Conservation (phyloP, 2,888 invertebrate genomes). For the Tyria jacobaeae region DNA sequence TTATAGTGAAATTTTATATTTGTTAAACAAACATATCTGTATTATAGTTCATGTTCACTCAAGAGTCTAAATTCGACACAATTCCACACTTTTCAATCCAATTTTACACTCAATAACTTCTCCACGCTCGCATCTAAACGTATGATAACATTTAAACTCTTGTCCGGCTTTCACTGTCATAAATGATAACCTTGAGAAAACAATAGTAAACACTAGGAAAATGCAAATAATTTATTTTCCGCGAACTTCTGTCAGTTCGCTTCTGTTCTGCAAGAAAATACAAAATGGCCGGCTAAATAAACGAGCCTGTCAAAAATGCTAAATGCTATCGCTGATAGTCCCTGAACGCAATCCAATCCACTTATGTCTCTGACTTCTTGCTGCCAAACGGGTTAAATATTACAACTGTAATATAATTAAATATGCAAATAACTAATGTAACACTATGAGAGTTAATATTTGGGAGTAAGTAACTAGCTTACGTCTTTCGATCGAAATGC, state of each 20-base stretch:
- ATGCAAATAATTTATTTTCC: slow-evolving; percentile 67
- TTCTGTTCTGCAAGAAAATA: slow-evolving; percentile 66
- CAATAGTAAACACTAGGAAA: slow-evolving; percentile 45
- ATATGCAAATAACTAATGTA: slow-evolving; percentile 61
- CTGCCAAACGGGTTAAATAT: slow-evolving; percentile 33
- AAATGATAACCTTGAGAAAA: slow-evolving; percentile 42
- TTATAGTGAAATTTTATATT: slow-evolving; percentile 19
- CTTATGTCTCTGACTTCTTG: slow-evolving; percentile 31
- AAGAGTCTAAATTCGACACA: slow-evolving; percentile 32
- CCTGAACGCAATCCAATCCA: slow-evolving; percentile 21
- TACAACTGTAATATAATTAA: slow-evolving; percentile 57
- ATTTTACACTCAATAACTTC: slow-evolving; percentile 21
- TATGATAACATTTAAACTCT: slow-evolving; percentile 24
- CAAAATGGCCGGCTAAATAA: slow-evolving; percentile 81
- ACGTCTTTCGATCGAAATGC: slow-evolving; percentile 52
- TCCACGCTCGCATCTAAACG: slow-evolving; percentile 16
- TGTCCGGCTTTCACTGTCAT: slow-evolving; percentile 30
- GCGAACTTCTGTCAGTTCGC: slow-evolving; percentile 64
- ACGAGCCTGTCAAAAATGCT: slow-evolving; percentile 53
- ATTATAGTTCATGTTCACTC: slow-evolving; percentile 29
- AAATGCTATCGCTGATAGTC: slow-evolving; percentile 28
- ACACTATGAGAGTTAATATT: slow-evolving; percentile 43
- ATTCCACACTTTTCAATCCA: slow-evolving; percentile 30
- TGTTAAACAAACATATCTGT: slow-evolving; percentile 20
- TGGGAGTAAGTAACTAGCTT: slow-evolving; percentile 36